Evolutionary conservation across 1,140 invertebrate genomes (phyloP).

Genomic region (Ephestia elutella): DNA sequence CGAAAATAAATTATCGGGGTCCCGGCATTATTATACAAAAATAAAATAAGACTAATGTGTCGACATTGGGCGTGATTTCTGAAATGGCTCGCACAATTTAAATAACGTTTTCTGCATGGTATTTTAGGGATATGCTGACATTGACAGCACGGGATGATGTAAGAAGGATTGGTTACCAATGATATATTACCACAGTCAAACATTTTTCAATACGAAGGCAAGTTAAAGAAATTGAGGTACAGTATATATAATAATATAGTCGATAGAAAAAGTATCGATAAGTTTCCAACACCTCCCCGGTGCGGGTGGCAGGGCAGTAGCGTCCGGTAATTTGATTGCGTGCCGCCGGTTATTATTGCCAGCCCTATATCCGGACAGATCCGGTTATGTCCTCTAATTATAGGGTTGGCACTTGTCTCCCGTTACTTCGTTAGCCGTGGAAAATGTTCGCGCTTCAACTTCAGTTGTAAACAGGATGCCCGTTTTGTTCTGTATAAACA

Average conservation of each 20-base stretch:
- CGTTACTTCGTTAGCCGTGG: neutral
- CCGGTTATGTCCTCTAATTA: conserved; percentile 18
- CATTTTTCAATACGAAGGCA: no score
- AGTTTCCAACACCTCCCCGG: neutral
- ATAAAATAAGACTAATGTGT: no score
- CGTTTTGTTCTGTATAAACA: neutral
- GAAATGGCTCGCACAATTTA: no score
- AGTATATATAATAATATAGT: neutral
- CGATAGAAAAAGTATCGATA: neutral
- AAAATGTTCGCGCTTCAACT: neutral
- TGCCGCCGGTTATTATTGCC: conserved; percentile 20
- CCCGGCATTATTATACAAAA: no score
- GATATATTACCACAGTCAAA: no score
- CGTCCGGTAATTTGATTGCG: conserved; percentile 21
- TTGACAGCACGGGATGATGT: no score
- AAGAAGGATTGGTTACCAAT: no score
- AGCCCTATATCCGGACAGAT: conserved; percentile 17
- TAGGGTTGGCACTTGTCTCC: conserved; percentile 16
- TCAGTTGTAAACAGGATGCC: neutral
- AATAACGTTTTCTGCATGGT: no score
- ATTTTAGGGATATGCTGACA: no score
- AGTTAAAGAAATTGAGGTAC: no score
- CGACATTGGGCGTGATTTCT: no score
- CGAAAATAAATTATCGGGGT: no score
- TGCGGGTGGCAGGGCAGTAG: neutral